Conservation (phyloP, 2,797 vertebrate genomes). For the Balearica regulorum region DNA sequence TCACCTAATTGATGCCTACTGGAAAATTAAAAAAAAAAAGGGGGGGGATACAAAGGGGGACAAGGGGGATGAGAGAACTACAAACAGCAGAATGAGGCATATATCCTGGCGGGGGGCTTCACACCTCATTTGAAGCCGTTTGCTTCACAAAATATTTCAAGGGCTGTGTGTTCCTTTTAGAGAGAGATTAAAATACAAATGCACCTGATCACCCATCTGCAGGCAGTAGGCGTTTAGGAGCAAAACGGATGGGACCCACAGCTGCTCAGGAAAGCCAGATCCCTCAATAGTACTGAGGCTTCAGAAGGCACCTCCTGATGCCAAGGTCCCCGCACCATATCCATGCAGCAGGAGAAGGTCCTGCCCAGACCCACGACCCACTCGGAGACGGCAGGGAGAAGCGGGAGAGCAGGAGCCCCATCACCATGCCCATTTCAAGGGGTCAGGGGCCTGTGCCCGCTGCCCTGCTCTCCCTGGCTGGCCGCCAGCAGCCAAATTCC, state of each 20-base stretch:
- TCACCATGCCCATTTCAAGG: neutral
- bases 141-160: neutral
- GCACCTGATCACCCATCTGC: neutral
- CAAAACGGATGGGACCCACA: neutral
- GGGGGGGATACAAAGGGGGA: neutral
- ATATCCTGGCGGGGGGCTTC: neutral
- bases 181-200: neutral
- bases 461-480: neutral
- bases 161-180: neutral
- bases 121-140: constrained; percentile 18
- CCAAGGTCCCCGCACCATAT: rapidly evolving
- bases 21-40: neutral
- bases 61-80: neutral
- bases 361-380: rapidly evolving
- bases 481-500: neutral
- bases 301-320: neutral
- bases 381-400: neutral
- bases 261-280: neutral
- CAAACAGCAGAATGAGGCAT: neutral
- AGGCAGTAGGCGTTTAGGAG: neutral
- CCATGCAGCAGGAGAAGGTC: neutral
- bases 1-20: constrained; percentile 50
- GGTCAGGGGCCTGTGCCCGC: rapidly evolving
- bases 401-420: neutral
- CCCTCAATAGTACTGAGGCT: neutral